Evolutionary conservation across 2,888 invertebrate species (phyloP), one percentile per base, ranked within the genome.

Genomic region (Watsonalla binaria): DNA sequence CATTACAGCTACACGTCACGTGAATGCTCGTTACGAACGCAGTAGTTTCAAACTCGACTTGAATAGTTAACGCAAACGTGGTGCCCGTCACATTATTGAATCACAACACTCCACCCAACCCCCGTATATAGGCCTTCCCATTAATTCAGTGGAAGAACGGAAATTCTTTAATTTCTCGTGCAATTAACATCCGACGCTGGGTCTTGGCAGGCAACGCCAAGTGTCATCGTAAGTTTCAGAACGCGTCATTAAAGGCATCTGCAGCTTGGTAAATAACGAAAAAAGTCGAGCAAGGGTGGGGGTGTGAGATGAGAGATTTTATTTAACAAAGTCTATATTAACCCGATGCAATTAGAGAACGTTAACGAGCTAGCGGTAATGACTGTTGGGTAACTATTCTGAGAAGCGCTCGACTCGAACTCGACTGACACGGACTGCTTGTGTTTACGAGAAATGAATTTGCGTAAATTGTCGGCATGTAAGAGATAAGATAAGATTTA

Each of bases 261-360:
- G 90, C 86, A 90, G 77, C 84, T 79, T 79, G 83, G 82, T 88
- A 88, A 88, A 89, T 89, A 87, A 89, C 81, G 83, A 84, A 86
- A 88, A 87, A 88, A 85, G 74, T 67, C 72, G 54, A 58, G 59
- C 60, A 61, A 55, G 61, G 56, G 65, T 53, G 68, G 66, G 71
- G 76, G 76, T 76, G 72, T 65, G 78, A 76, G 85, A 87, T 85
- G 88, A 87, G 88, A 89, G 90, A 90, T 90, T 90, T 90, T 90
- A 90, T 90, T 90, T 89, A 90, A 90, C 90, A 90, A 90, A 90
- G 90, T 90, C 88, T 90, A 88, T 90, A 90, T 90, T 90, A 90
- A 90, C 87, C 88, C 88, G 84, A 87, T 86, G 90, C 90, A 90
- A 90, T 90, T 90, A 90, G 86, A 86, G 90, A 83, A 68, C 80